Base-by-base conservation (phyloP, 2,888 invertebrate genomes). In the Aleiodes alternator region DNA sequence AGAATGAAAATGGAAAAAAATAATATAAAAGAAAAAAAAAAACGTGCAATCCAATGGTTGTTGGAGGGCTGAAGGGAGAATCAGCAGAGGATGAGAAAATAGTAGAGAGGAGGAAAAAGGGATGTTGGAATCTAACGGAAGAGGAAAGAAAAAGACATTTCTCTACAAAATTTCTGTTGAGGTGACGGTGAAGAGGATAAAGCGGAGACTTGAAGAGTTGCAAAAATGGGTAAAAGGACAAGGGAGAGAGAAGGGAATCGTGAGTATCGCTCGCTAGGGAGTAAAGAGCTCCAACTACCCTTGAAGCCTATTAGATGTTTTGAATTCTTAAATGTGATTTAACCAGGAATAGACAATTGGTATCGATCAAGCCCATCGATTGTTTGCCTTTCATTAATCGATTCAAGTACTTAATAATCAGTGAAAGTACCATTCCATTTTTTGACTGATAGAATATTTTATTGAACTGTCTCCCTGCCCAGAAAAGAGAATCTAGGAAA, bases 1-100 rank as follows among this genome's bases (percentile, higher is more conserved):
- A 80, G 89, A 86, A 88, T 89, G 83, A 83, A 84, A 88, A 88
- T 86, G 84, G 85, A 86, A 81, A 83, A 34, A 34, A 34, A 34
- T 34, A 34, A 34, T 34, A 34, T 34, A 34, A 34, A 31, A 31
- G 31, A 31, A 31, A 80, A 78, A 64, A 43, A 43, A 80, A 77
- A 64, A 72, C 73, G 76, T 70, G 73, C 66, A 72, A 31, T 76
- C 64, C 64, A 64, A 64, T 64, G 64, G 48, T 48, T 43, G 64
- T 48, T 69, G 78, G 76, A 76, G 74, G 79, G 71, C 72, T 66
- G 61, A 73, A 78, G 68, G 72, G 74, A 71, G 64, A 69, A 59
- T 76, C 59, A 75, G 38, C 68, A 78, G 71, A 70, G 14, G 56
- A 23, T 51, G 76, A 38, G 64, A 9, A 57, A 16, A 53, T 34